A percentile compares a stretch with the other conserved stretches of the same genome.
Evolutionary conservation across 2,888 invertebrate species (phyloP).

Genomic region (Zygothrica quintamaculata): DNA sequence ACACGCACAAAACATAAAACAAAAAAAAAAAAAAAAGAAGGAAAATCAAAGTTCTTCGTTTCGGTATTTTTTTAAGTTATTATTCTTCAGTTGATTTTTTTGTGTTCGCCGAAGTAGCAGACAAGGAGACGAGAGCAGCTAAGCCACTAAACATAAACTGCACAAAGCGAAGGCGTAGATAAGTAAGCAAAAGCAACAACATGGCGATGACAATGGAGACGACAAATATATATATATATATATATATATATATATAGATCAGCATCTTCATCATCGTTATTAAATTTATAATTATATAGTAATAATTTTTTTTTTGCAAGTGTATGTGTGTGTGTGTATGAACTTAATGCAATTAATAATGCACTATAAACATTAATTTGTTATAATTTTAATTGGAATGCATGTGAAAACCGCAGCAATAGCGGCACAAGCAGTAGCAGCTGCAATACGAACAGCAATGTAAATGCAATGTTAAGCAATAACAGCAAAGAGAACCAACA

Average conservation of each 20-base stretch:
- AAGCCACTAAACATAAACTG: slow-evolving; percentile 40
- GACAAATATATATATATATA: no score
- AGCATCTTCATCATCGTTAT: slow-evolving; percentile 17
- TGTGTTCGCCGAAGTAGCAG: slow-evolving; percentile 49
- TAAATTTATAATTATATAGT: slow-evolving; percentile 21
- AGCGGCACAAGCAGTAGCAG: slow-evolving; percentile 26
- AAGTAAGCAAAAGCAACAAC: slow-evolving; percentile 63
- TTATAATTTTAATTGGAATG: not conserved
- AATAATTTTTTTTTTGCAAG: slow-evolving; percentile 36
- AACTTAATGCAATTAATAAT: slow-evolving; percentile 2
- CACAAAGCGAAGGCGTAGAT: slow-evolving; percentile 70
- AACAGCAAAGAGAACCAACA: slow-evolving; percentile 17
- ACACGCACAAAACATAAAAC: slow-evolving; percentile 30
- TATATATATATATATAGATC: slow-evolving; percentile 23
- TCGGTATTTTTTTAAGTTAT: slow-evolving; percentile 64
- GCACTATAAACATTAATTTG: not conserved
- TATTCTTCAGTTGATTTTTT: slow-evolving; percentile 57
- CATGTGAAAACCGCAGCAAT: slow-evolving; percentile 28
- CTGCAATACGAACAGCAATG: slow-evolving; percentile 16
- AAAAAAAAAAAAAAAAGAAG: slow-evolving; percentile 17
- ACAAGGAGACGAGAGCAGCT: slow-evolving; percentile 12
- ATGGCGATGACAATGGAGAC: slow-evolving; percentile 29
- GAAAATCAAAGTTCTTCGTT: slow-evolving; percentile 52
- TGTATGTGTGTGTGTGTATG: slow-evolving; percentile 29
- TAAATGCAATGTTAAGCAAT: slow-evolving; percentile 11